These are phyloP conservation scores for Sympetrum striolatum DNA, from an alignment of 2,888 invertebrate species.

Conservation along the genomic window DNA sequence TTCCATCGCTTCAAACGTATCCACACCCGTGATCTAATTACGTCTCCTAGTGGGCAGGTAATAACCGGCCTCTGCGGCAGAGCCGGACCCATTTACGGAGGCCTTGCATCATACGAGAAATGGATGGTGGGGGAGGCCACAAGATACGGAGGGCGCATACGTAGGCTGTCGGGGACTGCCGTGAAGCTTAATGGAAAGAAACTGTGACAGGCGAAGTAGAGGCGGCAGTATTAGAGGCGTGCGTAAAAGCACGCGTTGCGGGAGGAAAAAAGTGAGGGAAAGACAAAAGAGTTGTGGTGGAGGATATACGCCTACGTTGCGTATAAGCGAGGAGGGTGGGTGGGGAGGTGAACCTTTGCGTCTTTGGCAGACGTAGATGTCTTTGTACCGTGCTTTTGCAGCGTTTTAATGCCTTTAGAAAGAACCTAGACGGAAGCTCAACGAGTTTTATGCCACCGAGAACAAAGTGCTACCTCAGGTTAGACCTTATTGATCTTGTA, in stretches of 20 bases:
- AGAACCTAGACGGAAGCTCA: background rate
- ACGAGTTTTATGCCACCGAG: background rate
- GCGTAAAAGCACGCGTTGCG: conserved; percentile 25
- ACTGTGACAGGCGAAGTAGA: conserved; percentile 15
- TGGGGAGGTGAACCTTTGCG: background rate
- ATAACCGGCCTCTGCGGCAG: conserved; percentile 11
- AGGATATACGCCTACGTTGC: background rate
- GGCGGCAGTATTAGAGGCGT: conserved; percentile 18
- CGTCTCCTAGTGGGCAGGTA: conserved; percentile 8
- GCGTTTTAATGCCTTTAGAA: background rate
- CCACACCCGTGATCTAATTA: conserved; percentile 22
- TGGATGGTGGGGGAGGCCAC: background rate
- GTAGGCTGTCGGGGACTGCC: background rate
- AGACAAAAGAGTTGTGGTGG: conserved; percentile 1
- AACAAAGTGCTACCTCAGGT: background rate
- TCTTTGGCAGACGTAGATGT: background rate
- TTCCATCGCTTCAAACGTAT: background rate
- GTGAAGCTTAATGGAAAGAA: conserved; percentile 21
- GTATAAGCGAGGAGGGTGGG: background rate
- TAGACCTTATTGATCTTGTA: background rate
- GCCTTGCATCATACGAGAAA: background rate
- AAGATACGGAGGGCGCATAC: background rate
- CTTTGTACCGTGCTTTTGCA: background rate
- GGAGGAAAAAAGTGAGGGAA: background rate
- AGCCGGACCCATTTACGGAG: background rate